Evolutionary conservation across 2,888 invertebrate genomes (phyloP), one percentile per base, ranked within the genome.

Genomic region (Papilio demoleus): DNA sequence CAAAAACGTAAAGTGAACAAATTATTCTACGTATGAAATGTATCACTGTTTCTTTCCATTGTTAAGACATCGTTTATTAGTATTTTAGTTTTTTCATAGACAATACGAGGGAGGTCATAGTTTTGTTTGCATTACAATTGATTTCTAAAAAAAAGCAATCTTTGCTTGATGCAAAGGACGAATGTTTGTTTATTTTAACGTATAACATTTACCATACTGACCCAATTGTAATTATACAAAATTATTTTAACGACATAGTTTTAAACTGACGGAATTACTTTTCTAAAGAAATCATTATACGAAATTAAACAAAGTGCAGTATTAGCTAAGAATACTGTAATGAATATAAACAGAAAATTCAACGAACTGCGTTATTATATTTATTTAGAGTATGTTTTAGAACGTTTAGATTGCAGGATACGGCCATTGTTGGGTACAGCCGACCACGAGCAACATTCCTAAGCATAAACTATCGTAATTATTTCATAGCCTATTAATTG

Each of bases 391-490:
- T 31, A 11, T 42, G 58, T 65, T 19, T 14, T 45, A 31, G 56
- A 47, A 66, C 24, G 22, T 24, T 36, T 27, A 59, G 17, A 47
- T 59, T 66, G 19, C 36, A 60, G 38, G 38, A 50, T 36, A 66
- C 27, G 17, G 11, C 17, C 59, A 60, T 66, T 66, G 60, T 66
- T 60, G 38, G 50, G n/a, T 50, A 45, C 27, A 3, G 19, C 22
- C 36, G 9, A 34, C 34, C 12, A 45, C 45, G 45, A 47, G n/a
- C 58, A 66, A 45, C 59, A 59, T 59, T 66, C 59, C 36, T 45
- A 9, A 24, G 22, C 19, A 34, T 22, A 17, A 53, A 65, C 22
- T 36, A 36, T 58, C 14, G n/a, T 45, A 59, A 66, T 31, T 40
- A 53, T 27, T 38, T 53, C 19, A 22, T 27, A 42, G 14, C 59